phyloP scores from a whole-genome alignment of 2,113 vertebrate genomes.

The Protomyctophum bolini region DNA sequence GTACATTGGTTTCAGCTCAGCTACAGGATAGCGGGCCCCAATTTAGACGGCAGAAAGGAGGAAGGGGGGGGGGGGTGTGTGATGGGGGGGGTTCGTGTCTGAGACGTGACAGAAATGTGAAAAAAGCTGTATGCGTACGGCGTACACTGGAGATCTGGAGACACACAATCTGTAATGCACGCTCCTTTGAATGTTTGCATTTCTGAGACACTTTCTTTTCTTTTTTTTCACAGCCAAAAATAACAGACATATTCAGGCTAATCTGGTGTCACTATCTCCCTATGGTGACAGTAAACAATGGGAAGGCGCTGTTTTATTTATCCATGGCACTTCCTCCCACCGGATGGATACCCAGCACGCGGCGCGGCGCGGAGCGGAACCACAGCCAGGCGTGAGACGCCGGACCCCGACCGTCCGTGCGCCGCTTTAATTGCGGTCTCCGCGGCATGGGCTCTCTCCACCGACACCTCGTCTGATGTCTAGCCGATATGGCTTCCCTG shows the following conservation, averaged over 20 bases:
- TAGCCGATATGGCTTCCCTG: conserved; percentile 36
- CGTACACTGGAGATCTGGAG: conserved; percentile 34
- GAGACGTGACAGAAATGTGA: conserved; percentile 51
- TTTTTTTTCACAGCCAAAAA: background rate
- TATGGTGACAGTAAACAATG: conserved; percentile 57
- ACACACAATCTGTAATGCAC: conserved; percentile 51
- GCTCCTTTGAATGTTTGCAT: conserved; percentile 51
- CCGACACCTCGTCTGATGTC: conserved; percentile 57
- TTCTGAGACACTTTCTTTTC: conserved; percentile 19
- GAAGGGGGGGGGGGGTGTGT: background rate
- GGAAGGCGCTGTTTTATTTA: conserved; percentile 30
- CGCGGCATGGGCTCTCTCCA: conserved; percentile 20
- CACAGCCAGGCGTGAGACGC: conserved; percentile 12
- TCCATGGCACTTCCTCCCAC: conserved; percentile 30
- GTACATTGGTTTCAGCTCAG: conserved; percentile 48
- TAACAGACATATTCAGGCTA: conserved; percentile 67
- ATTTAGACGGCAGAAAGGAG: conserved; percentile 28
- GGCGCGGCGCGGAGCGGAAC: conserved; percentile 29
- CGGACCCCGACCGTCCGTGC: conserved; percentile 12
- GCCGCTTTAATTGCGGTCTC: too few species aligned
- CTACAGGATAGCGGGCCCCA: conserved; percentile 47
- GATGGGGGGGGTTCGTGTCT: conserved; percentile 16
- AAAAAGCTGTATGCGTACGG: conserved; percentile 2
- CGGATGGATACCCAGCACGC: background rate
- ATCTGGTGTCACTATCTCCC: conserved; percentile 61